These are phyloP conservation scores for Calidris pygmaea DNA, from an alignment of 2,113 vertebrate species.

Conservation along the genomic window DNA sequence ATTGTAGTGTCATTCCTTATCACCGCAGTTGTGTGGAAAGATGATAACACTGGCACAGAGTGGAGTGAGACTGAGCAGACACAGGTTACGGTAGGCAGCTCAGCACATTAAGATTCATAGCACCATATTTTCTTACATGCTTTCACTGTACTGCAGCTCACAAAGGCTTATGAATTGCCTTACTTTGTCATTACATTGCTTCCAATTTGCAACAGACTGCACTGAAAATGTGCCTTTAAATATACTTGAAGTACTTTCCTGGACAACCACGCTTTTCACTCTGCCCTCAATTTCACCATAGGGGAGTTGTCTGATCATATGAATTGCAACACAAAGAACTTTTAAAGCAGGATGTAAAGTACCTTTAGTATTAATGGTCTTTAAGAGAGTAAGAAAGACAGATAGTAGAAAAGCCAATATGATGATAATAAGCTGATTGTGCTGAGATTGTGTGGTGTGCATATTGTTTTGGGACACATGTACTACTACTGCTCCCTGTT, in stretches of 20 bases:
- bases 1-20: background rate
- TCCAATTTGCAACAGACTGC: background rate
- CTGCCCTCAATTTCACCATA: background rate
- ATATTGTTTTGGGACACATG: background rate
- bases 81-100: background rate
- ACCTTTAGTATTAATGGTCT: background rate
- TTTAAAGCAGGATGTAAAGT: background rate
- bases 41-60: background rate
- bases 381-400: background rate
- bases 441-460: background rate
- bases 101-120: background rate
- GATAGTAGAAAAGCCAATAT: background rate
- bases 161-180: background rate
- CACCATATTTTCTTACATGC: background rate
- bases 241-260: background rate
- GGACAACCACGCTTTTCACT: background rate
- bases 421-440: background rate
- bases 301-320: background rate
- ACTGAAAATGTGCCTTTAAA: background rate
- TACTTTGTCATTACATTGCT: background rate
- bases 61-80: background rate
- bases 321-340: background rate
- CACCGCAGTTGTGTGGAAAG: background rate
- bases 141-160: background rate
- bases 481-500: background rate